Conservation (phyloP, 2,888 invertebrate species). For the Oxyteleia sp. region DNA sequence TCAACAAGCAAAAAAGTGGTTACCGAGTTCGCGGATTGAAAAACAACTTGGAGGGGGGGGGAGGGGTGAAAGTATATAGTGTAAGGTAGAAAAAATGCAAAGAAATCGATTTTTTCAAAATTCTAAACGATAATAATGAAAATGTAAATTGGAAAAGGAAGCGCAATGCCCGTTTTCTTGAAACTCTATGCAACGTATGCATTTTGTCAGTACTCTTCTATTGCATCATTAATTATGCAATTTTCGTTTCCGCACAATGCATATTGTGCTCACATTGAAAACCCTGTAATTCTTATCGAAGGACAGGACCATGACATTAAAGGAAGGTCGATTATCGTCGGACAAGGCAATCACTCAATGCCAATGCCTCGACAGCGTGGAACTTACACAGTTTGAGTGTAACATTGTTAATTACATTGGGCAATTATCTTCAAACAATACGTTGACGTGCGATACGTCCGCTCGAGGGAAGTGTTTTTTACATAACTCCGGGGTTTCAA, state of each 20-base stretch:
- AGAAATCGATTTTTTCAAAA: no score
- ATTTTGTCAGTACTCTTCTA: neutral
- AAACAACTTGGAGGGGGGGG: no score
- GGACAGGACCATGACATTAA: constrained; percentile 69
- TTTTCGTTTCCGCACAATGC: constrained; percentile 51
- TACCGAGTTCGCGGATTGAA: no score
- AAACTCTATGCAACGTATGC: constrained; percentile 5
- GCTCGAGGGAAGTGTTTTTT: constrained; percentile 23
- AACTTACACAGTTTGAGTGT: constrained; percentile 32
- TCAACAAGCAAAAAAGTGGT: no score
- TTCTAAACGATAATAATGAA: no score
- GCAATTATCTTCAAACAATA: constrained; percentile 37
- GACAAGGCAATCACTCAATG: constrained; percentile 61
- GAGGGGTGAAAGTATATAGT: no score
- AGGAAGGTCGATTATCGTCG: constrained; percentile 64
- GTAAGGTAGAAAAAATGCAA: no score
- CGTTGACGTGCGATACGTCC: neutral
- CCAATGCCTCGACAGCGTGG: constrained; percentile 43
- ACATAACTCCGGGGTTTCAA: constrained; percentile 31
- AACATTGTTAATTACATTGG: constrained; percentile 53
- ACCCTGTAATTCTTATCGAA: constrained; percentile 68
- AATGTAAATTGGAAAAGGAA: no score
- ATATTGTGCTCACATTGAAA: constrained; percentile 59
- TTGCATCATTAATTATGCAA: constrained; percentile 66
- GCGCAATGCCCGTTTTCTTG: no score